Percentiles rank a stretch among this genome's conserved stretches.
Conservation (phyloP, 2,113 vertebrate species). For the Catharus minimus region DNA sequence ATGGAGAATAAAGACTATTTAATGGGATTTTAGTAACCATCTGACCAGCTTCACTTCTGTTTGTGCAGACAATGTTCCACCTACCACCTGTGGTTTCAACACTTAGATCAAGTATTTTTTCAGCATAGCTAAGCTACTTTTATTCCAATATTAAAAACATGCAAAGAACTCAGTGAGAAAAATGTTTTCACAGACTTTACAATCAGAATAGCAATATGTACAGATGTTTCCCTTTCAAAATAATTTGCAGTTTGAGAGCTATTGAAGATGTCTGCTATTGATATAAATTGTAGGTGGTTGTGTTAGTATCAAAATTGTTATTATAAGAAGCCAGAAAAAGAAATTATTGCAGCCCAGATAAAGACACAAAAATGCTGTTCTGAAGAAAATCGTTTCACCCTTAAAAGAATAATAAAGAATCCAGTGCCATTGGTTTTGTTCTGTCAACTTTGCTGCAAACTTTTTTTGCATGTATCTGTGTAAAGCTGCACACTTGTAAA, state of each 20-base stretch:
- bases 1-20: neutral
- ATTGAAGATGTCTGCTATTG: neutral
- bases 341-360: neutral
- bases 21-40: neutral
- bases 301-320: neutral
- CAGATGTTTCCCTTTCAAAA: neutral
- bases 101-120: neutral
- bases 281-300: neutral
- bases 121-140: accelerated
- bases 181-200: neutral
- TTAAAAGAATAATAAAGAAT: neutral
- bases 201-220: neutral
- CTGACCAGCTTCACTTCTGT: neutral
- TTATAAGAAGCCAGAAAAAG: neutral
- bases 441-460: neutral
- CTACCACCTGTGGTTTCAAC: neutral
- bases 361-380: neutral
- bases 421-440: neutral
- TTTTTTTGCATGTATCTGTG: neutral
- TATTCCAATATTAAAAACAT: neutral
- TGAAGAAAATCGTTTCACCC: neutral
- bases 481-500: neutral
- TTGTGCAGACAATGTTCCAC: neutral
- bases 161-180: neutral
- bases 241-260: slow-evolving; percentile 6